Evolutionary conservation across 2,888 invertebrate species (phyloP), one percentile per base, ranked within the genome.

Genomic region (Drosophila crucigera): DNA sequence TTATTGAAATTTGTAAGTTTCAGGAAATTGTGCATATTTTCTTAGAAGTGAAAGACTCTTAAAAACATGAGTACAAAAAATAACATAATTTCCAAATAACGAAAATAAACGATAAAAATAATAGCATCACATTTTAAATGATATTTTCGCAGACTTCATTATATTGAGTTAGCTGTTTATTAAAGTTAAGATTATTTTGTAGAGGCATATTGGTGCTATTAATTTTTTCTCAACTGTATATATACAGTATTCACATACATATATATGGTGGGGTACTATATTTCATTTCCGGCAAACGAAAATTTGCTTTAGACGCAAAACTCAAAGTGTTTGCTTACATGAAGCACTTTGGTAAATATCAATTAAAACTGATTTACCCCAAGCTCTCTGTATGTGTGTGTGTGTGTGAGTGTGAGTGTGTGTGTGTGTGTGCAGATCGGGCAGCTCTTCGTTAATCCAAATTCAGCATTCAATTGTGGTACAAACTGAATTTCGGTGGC

Each of bases 321-420:
- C 80, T 72, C 73, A 83, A 84, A 88, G 86, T 88, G 86, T 89
- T 86, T 86, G 83, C 85, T 78, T 81, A 81, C 86, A 88, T 79
- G 72, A 82, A 79, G 87, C 70, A 87, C 87, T 90, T 87, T 88
- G 89, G 87, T 78, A 87, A 87, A 87, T 87, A 87, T 87, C 87
- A 87, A 87, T 87, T 87, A 87, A 87, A 87, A 87, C 87, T 83
- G 87, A 78, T 89, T 90, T 83, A 79, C 87, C 66, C 77, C 47
- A 60, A 70, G 72, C 63, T 55, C 30, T 31, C 41, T 54, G 49
- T 58, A 47, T 52, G 49, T 22, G 47, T 54, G 22, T 37, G 37
- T 7, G 6, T 37, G 3, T 37, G 16, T 16, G 16, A 0, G 37
- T 6, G 30, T 30, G 30, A 7, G 30, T 30, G 11, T 41, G n/a